phyloP scores from a whole-genome alignment of 2,888 invertebrate genomes.

The Hyppa rectilinea region DNA sequence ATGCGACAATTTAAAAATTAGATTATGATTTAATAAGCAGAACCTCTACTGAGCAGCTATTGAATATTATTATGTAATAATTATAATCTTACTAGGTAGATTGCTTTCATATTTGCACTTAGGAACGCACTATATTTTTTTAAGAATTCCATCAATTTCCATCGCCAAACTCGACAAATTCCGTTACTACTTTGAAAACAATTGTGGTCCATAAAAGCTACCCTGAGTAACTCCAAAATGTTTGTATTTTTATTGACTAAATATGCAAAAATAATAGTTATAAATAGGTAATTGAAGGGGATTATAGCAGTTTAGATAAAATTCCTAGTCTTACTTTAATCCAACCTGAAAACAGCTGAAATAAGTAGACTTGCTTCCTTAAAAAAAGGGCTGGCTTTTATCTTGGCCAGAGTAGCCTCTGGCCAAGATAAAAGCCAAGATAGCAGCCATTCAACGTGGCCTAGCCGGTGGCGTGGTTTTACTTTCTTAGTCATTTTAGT shows the following conservation, averaged over 20 bases:
- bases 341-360: not conserved
- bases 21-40: too few species aligned
- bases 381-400: too few species aligned
- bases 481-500: too few species aligned
- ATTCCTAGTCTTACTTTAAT: not conserved
- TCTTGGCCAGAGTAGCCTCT: too few species aligned
- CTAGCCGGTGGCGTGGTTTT: too few species aligned
- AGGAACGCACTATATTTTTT: not conserved
- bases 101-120: not conserved
- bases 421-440: too few species aligned
- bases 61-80: too few species aligned
- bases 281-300: not conserved
- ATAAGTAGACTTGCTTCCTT: too few species aligned
- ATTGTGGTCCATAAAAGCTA: not conserved
- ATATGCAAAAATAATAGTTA: not conserved
- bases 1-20: too few species aligned
- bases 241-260: not conserved
- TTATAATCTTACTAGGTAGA: too few species aligned
- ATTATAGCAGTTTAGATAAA: not conserved
- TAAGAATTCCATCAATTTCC: not conserved
- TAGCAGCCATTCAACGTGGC: too few species aligned
- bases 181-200: constrained; percentile 1
- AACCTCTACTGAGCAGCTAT: too few species aligned
- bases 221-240: constrained; percentile 9
- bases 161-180: not conserved